Percentiles rank a stretch among this genome's conserved stretches.
phyloP scores from a whole-genome alignment of 2,113 vertebrate species.

The Mystacornis crossleyi region DNA sequence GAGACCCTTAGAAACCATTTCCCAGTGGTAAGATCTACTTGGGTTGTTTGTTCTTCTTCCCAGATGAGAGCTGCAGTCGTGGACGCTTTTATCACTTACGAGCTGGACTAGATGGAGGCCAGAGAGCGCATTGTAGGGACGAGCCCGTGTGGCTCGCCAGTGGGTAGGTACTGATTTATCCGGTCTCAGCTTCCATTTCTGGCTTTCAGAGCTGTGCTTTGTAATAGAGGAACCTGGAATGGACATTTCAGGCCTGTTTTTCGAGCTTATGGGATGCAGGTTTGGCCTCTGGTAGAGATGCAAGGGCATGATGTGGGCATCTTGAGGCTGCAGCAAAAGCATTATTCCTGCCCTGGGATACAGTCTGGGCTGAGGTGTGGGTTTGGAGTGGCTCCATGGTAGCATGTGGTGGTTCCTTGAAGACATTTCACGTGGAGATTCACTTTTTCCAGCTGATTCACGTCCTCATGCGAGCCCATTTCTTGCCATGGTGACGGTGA shows the following conservation, averaged over 20 bases:
- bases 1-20: slow-evolving; percentile 58
- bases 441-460: slow-evolving; percentile 12
- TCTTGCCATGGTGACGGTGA: not conserved
- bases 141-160: not conserved
- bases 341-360: not conserved
- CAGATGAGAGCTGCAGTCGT: slow-evolving; percentile 36
- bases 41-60: slow-evolving; percentile 57
- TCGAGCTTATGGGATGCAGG: not conserved
- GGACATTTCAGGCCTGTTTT: not conserved
- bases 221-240: not conserved
- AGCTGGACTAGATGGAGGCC: not conserved
- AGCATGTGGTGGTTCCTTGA: not conserved
- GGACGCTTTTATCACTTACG: slow-evolving; percentile 42
- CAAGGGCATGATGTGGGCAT: not conserved
- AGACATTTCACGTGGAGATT: not conserved
- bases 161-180: not conserved
- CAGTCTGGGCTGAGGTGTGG: not conserved
- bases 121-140: not conserved
- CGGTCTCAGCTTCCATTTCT: not conserved
- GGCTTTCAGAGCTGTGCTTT: not conserved
- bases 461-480: not conserved
- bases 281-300: not conserved
- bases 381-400: not conserved
- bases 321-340: not conserved
- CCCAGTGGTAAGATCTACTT: slow-evolving; percentile 53